A percentile compares a stretch with the other conserved stretches of the same genome.
Evolutionary conservation across 2,113 vertebrate genomes (phyloP).

Genomic region (Microcebus murinus): DNA sequence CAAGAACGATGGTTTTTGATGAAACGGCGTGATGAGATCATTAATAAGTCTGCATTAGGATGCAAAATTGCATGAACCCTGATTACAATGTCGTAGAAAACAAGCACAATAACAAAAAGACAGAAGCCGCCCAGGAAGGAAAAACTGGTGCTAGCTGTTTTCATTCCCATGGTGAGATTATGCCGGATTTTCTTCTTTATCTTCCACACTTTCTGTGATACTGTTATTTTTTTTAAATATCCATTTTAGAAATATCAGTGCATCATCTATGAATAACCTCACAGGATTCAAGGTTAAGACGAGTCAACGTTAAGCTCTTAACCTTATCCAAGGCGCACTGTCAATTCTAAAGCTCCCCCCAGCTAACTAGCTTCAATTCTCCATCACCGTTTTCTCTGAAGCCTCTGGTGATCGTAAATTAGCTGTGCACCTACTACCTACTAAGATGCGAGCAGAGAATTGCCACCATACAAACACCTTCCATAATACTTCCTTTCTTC

Average conservation of each 20-base stretch:
- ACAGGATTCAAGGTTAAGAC: neutral
- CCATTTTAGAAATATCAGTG: neutral
- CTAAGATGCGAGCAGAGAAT: neutral
- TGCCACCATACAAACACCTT: neutral
- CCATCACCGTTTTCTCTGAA: neutral
- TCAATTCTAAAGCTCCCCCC: neutral
- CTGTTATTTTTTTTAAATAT: neutral
- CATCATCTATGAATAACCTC: neutral
- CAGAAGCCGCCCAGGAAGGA: neutral
- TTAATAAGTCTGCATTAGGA: neutral
- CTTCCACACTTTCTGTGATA: neutral
- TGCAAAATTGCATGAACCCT: neutral
- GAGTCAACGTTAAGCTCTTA: neutral
- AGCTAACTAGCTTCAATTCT: neutral
- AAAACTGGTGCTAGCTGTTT: neutral
- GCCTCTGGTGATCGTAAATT: neutral
- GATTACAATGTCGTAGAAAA: neutral
- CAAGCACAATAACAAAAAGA: neutral
- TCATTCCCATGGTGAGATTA: neutral
- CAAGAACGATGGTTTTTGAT: constrained; percentile 20
- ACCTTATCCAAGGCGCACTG: neutral
- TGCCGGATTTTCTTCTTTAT: neutral
- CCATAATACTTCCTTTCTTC: neutral
- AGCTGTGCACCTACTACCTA: neutral
- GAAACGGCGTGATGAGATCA: neutral